phyloP scores from a whole-genome alignment of 2,797 vertebrate species.

The Emydoidea blandingii region DNA sequence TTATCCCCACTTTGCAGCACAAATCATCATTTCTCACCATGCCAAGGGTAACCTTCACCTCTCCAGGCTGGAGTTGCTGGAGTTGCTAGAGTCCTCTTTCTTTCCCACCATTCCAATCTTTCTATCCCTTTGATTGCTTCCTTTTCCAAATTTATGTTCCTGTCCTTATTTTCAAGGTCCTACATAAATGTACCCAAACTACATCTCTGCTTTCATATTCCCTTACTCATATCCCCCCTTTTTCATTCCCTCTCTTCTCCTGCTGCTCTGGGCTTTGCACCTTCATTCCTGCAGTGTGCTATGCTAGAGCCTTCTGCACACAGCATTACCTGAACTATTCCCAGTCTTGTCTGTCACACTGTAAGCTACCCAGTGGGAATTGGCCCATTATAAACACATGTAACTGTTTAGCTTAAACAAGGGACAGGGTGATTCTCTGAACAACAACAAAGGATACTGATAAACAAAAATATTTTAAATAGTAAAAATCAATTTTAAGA shows the following conservation, averaged over 20 bases:
- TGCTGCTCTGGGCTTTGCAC: background rate
- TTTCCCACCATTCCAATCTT: background rate
- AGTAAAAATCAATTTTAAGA: background rate
- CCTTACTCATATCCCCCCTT: background rate
- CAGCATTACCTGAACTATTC: background rate
- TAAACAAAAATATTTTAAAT: background rate
- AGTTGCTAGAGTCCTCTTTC: background rate
- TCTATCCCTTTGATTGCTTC: background rate
- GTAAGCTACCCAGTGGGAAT: background rate
- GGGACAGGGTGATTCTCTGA: background rate
- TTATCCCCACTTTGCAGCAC: background rate
- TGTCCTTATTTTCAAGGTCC: background rate
- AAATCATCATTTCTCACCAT: background rate
- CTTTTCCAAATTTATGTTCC: background rate
- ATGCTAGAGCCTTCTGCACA: background rate
- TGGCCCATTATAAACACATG: background rate
- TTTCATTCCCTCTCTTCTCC: background rate
- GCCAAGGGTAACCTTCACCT: background rate
- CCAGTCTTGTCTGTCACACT: background rate
- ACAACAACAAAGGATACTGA: background rate
- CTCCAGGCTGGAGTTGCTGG: fast-evolving
- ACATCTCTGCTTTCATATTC: background rate
- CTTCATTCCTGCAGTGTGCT: background rate
- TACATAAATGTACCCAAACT: background rate
- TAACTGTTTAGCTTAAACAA: background rate